These are phyloP conservation scores for Tetropium fuscum DNA, from an alignment of 2,888 invertebrate genomes.

Conservation along the genomic window DNA sequence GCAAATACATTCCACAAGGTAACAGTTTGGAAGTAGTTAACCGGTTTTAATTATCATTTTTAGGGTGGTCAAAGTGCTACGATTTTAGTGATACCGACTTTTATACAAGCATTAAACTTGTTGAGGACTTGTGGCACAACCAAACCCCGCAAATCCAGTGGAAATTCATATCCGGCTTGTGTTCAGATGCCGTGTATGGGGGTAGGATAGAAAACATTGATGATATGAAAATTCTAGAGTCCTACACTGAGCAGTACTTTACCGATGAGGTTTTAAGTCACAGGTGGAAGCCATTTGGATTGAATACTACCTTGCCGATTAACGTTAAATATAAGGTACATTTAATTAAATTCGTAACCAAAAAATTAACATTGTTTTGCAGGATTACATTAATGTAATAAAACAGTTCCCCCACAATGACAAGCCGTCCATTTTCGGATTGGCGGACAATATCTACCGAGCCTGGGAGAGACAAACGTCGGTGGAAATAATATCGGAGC, in stretches of 20 bases:
- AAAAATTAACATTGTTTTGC: conserved; percentile 50
- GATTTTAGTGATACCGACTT: conserved; percentile 89
- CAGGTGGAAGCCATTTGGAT: conserved; percentile 71
- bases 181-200: conserved; percentile 86
- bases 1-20: conserved; percentile 91
- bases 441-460: conserved; percentile 88
- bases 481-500: conserved; percentile 44
- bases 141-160: conserved; percentile 70
- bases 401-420: conserved; percentile 79
- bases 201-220: conserved; percentile 85
- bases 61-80: conserved; percentile 89
- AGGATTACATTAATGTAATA: conserved; percentile 77
- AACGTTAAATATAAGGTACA: conserved; percentile 68
- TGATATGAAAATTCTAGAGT: conserved; percentile 76
- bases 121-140: conserved; percentile 62
- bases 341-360: no score
- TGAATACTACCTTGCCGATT: conserved; percentile 67
- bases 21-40: conserved; percentile 7
- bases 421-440: conserved; percentile 80
- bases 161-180: conserved; percentile 82
- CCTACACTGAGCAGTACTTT: conserved; percentile 76
- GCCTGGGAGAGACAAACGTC: conserved; percentile 76
- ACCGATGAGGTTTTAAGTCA: conserved; percentile 71
- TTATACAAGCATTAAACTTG: conserved; percentile 77
- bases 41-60: not conserved